A percentile compares a stretch with the other conserved stretches of the same genome.
phyloP scores from a whole-genome alignment of 1,140 invertebrate species.

The Wiebesia pumilae region DNA sequence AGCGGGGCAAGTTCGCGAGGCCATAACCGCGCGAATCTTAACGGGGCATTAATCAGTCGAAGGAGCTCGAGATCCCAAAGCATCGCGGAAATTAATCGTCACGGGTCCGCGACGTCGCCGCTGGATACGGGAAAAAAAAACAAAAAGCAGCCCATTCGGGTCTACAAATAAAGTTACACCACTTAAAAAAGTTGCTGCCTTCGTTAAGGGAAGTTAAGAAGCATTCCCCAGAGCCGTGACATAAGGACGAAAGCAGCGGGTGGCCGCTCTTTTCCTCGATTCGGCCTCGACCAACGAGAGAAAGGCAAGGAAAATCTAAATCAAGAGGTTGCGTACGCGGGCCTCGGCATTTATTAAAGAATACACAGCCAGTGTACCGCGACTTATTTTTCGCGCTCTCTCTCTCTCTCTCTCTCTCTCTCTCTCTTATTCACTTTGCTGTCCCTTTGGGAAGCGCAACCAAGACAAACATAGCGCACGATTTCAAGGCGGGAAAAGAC shows the following conservation, averaged over 20 bases:
- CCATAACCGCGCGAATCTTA: background rate
- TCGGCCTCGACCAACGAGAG: no score
- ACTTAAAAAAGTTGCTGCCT: constrained; percentile 23
- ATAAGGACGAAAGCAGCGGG: background rate
- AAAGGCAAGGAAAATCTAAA: constrained; percentile 21
- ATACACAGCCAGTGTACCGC: background rate
- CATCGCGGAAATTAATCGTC: background rate
- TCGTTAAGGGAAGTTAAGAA: constrained; percentile 33
- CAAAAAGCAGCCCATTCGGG: background rate
- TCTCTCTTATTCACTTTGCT: constrained; percentile 20
- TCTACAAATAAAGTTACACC: constrained; percentile 31
- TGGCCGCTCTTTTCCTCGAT: background rate
- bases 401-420: background rate
- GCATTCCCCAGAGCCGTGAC: constrained; percentile 20
- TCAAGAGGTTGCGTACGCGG: background rate
- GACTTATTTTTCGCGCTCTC: constrained; percentile 17
- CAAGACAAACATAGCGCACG: constrained; percentile 56
- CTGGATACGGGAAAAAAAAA: background rate
- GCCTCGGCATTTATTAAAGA: constrained; percentile 24
- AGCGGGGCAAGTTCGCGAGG: no score
- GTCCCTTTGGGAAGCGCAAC: constrained; percentile 28
- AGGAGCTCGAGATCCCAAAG: background rate
- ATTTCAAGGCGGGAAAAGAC: constrained; percentile 63
- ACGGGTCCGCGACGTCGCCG: no score
- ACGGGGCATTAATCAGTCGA: background rate